A percentile compares a stretch with the other conserved stretches of the same genome.
Evolutionary conservation across 2,797 vertebrate genomes (phyloP).

Genomic region (Sebastolobus alascanus): DNA sequence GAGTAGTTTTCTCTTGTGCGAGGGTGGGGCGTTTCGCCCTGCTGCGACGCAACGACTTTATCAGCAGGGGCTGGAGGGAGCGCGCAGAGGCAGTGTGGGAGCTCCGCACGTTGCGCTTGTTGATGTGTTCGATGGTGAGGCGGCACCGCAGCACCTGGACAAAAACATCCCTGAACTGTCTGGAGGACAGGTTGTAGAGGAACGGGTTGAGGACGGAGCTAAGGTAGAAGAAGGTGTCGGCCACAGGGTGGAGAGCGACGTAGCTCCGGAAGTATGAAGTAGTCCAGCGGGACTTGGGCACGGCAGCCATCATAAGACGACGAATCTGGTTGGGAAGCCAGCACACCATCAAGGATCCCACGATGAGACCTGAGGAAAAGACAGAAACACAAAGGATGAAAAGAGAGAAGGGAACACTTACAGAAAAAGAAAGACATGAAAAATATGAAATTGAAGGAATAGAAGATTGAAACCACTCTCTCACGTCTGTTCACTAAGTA

Average conservation of each 20-base stretch:
- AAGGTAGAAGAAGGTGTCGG: constrained; percentile 95
- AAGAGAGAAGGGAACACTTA: background rate
- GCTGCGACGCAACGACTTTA: constrained; percentile 67
- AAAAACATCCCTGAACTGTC: constrained; percentile 92
- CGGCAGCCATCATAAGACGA: constrained; percentile 91
- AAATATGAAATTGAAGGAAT: background rate
- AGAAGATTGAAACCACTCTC: background rate
- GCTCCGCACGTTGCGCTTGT: constrained; percentile 81
- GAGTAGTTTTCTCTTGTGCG: background rate
- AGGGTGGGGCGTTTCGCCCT: background rate
- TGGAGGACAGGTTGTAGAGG: constrained; percentile 95
- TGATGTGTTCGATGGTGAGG: constrained; percentile 88
- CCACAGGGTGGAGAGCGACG: constrained; percentile 88
- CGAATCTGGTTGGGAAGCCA: constrained; percentile 96
- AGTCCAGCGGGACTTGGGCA: constrained; percentile 90
- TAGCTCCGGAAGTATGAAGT: constrained; percentile 86
- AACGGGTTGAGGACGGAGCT: constrained; percentile 97
- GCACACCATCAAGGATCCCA: constrained; percentile 89
- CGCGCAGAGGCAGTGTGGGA: constrained; percentile 49
- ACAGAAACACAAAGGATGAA: background rate
- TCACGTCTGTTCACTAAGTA: background rate
- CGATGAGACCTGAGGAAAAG: constrained; percentile 88
- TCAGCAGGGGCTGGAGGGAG: constrained; percentile 83
- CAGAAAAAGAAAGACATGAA: background rate
- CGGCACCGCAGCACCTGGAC: constrained; percentile 91